phyloP scores from a whole-genome alignment of 2,113 vertebrate species.

The Ictalurus punctatus region DNA sequence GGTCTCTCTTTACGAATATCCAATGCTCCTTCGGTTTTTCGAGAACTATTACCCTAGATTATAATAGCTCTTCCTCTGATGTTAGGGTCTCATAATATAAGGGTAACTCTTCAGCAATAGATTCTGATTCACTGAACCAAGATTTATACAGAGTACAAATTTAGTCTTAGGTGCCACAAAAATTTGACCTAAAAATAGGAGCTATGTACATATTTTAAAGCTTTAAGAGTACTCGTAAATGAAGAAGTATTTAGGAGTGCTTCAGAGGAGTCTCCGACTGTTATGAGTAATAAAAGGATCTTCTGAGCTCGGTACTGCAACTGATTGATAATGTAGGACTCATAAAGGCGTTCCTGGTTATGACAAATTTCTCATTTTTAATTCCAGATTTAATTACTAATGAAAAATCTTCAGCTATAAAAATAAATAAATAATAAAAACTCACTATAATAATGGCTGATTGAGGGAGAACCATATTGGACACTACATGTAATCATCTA shows the following conservation, averaged over 20 bases:
- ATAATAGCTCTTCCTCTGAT: not conserved
- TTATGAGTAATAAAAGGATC: not conserved
- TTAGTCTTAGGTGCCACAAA: not conserved
- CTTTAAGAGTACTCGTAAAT: not conserved
- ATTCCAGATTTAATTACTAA: slow-evolving; percentile 29
- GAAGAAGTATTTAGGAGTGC: not conserved
- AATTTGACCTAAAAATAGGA: not conserved
- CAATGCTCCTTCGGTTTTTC: not conserved
- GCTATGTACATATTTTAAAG: not conserved
- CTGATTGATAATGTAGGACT: slow-evolving; percentile 1
- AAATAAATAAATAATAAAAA: not conserved
- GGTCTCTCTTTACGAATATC: not conserved
- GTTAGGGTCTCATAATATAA: not conserved
- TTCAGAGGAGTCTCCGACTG: not conserved
- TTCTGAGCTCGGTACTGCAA: not conserved
- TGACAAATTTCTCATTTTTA: slow-evolving; percentile 8
- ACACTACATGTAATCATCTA: not conserved
- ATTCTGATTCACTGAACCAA: not conserved
- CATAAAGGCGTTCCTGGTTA: not conserved
- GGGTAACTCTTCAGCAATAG: not conserved
- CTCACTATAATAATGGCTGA: not conserved
- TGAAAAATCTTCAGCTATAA: slow-evolving; percentile 5
- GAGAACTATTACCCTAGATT: not conserved
- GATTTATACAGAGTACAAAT: not conserved
- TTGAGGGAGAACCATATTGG: not conserved